phyloP scores from a whole-genome alignment of 2,888 invertebrate species.

The Invenusta paracnida region DNA sequence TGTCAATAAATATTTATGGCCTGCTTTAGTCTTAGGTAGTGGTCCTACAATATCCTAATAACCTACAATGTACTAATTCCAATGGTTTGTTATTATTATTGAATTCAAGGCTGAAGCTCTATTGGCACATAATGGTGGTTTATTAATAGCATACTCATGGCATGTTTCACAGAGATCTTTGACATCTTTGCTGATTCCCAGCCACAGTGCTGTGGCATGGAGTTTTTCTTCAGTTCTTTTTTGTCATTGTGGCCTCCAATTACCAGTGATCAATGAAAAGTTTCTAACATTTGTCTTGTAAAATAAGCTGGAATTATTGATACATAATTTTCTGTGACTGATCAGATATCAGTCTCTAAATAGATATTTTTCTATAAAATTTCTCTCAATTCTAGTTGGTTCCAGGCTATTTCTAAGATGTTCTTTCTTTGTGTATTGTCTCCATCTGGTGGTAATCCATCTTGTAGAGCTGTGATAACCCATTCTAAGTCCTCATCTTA shows the following conservation, averaged over 20 bases:
- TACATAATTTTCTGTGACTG: background rate
- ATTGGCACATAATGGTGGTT: background rate
- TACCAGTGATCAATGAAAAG: background rate
- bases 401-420: no score
- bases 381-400: background rate
- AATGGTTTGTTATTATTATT: background rate
- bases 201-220: background rate
- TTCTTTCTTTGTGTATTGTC: no score
- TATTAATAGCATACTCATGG: background rate
- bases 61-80: background rate
- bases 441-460: background rate
- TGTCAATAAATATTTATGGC: background rate
- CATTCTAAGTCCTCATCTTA: background rate
- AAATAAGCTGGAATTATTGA: background rate
- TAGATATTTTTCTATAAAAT: no score
- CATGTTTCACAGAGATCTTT: background rate
- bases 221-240: background rate
- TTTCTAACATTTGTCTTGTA: background rate
- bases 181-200: background rate
- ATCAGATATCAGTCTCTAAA: no score
- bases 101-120: background rate
- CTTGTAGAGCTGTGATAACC: background rate
- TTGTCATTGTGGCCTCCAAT: background rate
- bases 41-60: background rate
- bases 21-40: background rate